Percentiles rank a stretch among this genome's conserved stretches.
phyloP scores from a whole-genome alignment of 1,140 invertebrate species.

The Physella acuta region DNA sequence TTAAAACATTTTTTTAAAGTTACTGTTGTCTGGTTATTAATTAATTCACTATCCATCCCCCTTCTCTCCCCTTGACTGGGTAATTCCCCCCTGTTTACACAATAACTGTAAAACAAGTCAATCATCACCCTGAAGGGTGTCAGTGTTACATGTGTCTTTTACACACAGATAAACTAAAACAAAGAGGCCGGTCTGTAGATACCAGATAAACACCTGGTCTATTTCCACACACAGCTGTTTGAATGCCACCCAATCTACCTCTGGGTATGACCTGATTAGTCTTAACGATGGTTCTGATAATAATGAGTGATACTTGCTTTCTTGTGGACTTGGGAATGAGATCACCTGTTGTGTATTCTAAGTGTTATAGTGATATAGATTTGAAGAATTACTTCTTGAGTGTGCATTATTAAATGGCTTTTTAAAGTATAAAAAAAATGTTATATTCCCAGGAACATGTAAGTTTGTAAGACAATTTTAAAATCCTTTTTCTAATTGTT shows the following conservation, averaged over 20 bases:
- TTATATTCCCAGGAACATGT: too few relatives aligned
- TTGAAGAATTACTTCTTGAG: background rate
- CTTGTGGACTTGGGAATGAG: background rate
- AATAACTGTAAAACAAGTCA: background rate
- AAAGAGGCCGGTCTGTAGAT: too few relatives aligned
- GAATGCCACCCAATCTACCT: constrained; percentile 6
- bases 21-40: background rate
- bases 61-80: background rate
- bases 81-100: background rate
- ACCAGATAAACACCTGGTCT: background rate
- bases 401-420: too few relatives aligned
- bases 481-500: background rate
- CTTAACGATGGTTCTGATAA: too few relatives aligned
- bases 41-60: too few relatives aligned
- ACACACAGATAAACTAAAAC: too few relatives aligned
- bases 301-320: too few relatives aligned
- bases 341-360: background rate
- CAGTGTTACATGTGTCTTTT: background rate
- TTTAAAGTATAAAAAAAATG: too few relatives aligned
- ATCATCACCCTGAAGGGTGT: background rate
- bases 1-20: too few relatives aligned
- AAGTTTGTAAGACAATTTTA: background rate
- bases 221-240: background rate
- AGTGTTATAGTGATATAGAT: background rate
- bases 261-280: constrained; percentile 4